phyloP scores from a whole-genome alignment of 2,113 vertebrate genomes.

The Gymnarchus niloticus region DNA sequence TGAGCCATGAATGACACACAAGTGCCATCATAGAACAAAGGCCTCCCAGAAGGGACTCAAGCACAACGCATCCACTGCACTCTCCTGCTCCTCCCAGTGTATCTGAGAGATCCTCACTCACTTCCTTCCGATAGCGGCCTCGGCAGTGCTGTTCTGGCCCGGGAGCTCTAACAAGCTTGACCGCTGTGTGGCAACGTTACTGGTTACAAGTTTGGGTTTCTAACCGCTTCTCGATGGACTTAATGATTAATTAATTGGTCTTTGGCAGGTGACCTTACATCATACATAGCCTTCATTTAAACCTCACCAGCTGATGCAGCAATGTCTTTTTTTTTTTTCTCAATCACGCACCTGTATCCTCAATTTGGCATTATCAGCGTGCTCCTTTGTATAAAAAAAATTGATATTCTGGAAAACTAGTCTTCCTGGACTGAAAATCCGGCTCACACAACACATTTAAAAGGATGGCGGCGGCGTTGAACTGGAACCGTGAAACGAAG shows the following conservation, averaged over 20 bases:
- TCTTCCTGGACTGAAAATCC: background rate
- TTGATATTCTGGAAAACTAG: background rate
- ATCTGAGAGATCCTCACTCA: background rate
- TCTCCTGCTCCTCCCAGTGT: background rate
- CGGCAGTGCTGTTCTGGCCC: slow-evolving; percentile 1
- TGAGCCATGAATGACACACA: background rate
- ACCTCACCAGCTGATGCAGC: background rate
- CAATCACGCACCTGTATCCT: background rate
- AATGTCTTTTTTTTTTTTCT: background rate
- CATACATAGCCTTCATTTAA: too few relatives aligned
- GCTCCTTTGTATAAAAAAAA: slow-evolving; percentile 4
- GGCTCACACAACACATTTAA: background rate
- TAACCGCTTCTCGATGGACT: background rate
- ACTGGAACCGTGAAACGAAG: slow-evolving; percentile 12
- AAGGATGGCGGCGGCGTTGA: background rate
- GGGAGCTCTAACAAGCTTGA: background rate
- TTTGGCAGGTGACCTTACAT: background rate
- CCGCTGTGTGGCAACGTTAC: slow-evolving; percentile 1
- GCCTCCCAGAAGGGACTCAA: background rate
- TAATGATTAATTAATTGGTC: background rate
- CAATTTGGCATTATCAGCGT: background rate
- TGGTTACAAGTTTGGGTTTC: slow-evolving; percentile 3
- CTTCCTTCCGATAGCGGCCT: background rate
- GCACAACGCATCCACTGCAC: background rate
- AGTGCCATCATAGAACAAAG: background rate